Percentiles rank a stretch among this genome's conserved stretches.
Evolutionary conservation across 1,140 invertebrate species (phyloP).

Genomic region (Armadillidium nasatum): DNA sequence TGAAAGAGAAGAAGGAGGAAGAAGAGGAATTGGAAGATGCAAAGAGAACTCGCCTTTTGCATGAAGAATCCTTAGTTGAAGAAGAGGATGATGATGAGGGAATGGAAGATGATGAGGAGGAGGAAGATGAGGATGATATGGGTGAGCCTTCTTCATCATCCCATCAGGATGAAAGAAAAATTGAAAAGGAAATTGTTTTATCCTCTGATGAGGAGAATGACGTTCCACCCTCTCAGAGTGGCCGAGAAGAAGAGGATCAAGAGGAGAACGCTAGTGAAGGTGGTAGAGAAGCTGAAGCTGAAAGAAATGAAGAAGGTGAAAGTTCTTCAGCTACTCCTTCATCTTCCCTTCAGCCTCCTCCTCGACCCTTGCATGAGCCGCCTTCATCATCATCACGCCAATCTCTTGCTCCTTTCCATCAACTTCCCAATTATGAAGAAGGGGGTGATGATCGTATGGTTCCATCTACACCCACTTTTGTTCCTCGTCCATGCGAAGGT

Average conservation of each 20-base stretch:
- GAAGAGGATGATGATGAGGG: background rate
- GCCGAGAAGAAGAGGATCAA: background rate
- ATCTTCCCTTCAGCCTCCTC: background rate
- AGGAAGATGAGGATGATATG: background rate
- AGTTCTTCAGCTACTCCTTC: background rate
- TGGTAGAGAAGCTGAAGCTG: background rate
- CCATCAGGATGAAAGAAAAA: background rate
- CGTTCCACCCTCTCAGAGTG: background rate
- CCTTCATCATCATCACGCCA: background rate
- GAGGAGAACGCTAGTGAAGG: background rate
- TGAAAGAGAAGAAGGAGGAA: background rate
- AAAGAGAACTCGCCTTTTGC: background rate
- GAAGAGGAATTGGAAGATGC: background rate
- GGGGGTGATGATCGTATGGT: background rate
- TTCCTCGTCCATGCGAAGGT: background rate
- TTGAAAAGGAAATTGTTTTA: background rate
- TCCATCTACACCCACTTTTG: background rate
- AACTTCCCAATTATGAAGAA: conserved; percentile 1
- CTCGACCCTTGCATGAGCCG: background rate
- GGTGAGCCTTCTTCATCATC: background rate
- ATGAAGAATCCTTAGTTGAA: background rate
- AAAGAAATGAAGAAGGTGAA: background rate
- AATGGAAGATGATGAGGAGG: background rate
- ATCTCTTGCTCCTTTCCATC: background rate
- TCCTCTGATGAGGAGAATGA: background rate